A percentile compares a stretch with the other conserved stretches of the same genome.
Conservation (phyloP, 2,888 invertebrate species). For the Julus scanicus region DNA sequence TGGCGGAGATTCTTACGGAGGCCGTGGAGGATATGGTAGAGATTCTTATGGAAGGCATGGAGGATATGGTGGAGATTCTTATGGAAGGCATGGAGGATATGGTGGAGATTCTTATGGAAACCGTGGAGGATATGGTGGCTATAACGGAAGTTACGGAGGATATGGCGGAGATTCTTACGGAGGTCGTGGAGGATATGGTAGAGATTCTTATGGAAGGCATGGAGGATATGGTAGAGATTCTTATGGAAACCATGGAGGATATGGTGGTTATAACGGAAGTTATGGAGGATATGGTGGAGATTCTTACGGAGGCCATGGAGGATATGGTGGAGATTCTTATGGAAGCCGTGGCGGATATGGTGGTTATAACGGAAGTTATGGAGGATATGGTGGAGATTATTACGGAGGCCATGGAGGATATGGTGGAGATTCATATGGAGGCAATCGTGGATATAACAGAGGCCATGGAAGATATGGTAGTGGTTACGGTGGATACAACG, state of each 20-base stretch:
- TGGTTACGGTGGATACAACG: background rate
- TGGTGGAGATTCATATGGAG: background rate
- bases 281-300: background rate
- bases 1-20: background rate
- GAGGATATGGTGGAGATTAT: background rate
- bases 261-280: background rate
- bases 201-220: constrained; percentile 1
- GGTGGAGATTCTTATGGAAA: background rate
- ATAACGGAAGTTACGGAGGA: background rate
- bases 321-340: background rate
- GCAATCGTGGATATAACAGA: background rate
- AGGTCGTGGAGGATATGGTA: background rate
- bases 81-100: background rate
- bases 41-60: background rate
- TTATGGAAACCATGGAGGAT: background rate
- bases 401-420: constrained; percentile 39
- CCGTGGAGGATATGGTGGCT: background rate
- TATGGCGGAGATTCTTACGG: background rate
- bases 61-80: background rate
- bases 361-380: background rate
- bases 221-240: background rate
- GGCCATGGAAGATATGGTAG: background rate
- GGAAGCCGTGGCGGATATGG: background rate
- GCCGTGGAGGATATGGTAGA: background rate
- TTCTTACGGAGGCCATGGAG: constrained; percentile 13